These are phyloP conservation scores for Catocala sponsa DNA, from an alignment of 2,888 invertebrate genomes.

Conservation along the genomic window DNA sequence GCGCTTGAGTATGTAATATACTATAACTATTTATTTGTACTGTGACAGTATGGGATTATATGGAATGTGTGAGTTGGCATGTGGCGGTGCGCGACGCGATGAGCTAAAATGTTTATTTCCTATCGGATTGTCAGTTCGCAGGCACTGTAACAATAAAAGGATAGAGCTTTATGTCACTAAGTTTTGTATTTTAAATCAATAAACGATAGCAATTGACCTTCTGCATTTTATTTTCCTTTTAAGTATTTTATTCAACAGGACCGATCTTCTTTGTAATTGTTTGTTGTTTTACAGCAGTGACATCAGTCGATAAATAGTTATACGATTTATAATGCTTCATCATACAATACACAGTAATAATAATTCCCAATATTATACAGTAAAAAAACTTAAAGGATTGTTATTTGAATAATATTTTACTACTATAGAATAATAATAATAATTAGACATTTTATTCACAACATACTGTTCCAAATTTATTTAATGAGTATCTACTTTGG, in stretches of 20 bases:
- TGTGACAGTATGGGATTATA: constrained; percentile 73
- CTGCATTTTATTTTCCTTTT: constrained; percentile 59
- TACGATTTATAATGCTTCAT: too few species aligned
- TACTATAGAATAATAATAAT: too few species aligned
- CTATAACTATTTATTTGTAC: constrained; percentile 81
- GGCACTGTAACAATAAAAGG: constrained; percentile 88
- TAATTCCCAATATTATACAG: too few species aligned
- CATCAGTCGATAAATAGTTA: too few species aligned
- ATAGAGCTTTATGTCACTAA: constrained; percentile 89
- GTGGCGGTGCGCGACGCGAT: constrained; percentile 72
- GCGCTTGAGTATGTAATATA: constrained; percentile 72
- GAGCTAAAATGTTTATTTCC: constrained; percentile 85
- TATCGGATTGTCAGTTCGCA: constrained; percentile 88
- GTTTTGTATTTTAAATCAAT: constrained; percentile 89
- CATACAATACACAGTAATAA: too few species aligned
- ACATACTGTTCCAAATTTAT: neutral
- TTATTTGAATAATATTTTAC: too few species aligned
- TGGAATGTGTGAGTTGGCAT: constrained; percentile 65
- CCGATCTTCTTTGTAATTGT: too few species aligned
- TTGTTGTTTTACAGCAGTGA: too few species aligned
- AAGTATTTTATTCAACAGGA: too few species aligned
- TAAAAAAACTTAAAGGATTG: too few species aligned
- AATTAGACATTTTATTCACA: too few species aligned
- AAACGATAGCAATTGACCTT: constrained; percentile 85
- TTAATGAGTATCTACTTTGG: too few species aligned